Evolutionary conservation across 2,888 invertebrate genomes (phyloP).

Genomic region (Galerucella pusilla): DNA sequence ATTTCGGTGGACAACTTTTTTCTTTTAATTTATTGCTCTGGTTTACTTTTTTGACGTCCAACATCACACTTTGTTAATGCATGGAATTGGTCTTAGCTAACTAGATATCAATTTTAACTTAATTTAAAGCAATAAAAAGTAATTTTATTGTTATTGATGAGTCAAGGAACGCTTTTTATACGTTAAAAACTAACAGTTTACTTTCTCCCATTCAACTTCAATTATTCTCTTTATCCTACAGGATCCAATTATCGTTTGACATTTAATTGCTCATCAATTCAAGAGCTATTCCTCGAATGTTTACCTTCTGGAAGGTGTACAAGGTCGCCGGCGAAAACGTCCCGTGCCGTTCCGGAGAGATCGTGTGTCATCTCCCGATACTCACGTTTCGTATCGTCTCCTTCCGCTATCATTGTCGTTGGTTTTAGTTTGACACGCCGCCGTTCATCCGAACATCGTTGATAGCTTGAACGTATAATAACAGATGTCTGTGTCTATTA

Average conservation of each 20-base stretch:
- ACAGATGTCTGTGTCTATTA: constrained; percentile 48
- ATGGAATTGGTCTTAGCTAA: too few species aligned
- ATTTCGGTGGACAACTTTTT: too few species aligned
- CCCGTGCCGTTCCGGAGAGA: background rate
- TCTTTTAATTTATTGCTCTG: too few species aligned
- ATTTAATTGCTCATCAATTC: background rate
- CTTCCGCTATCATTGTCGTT: constrained; percentile 1
- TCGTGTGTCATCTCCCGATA: background rate
- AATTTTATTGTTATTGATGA: too few species aligned
- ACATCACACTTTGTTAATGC: too few species aligned
- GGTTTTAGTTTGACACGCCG: constrained; percentile 8
- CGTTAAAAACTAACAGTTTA: too few species aligned
- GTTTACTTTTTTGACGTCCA: too few species aligned
- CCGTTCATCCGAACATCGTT: constrained; percentile 33
- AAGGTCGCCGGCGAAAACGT: background rate
- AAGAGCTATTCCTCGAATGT: background rate
- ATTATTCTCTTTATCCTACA: background rate
- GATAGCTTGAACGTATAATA: constrained; percentile 50
- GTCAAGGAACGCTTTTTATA: too few species aligned
- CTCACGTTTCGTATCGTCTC: constrained; percentile 4
- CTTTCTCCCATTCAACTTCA: background rate
- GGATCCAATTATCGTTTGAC: background rate
- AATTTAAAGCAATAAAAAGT: too few species aligned
- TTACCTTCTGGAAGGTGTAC: background rate
- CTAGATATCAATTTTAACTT: too few species aligned